These are phyloP conservation scores for Theonella swinhoei DNA, from an alignment of 37 sponge, comb jelly and placozoan genomes.

Conservation along the genomic window DNA sequence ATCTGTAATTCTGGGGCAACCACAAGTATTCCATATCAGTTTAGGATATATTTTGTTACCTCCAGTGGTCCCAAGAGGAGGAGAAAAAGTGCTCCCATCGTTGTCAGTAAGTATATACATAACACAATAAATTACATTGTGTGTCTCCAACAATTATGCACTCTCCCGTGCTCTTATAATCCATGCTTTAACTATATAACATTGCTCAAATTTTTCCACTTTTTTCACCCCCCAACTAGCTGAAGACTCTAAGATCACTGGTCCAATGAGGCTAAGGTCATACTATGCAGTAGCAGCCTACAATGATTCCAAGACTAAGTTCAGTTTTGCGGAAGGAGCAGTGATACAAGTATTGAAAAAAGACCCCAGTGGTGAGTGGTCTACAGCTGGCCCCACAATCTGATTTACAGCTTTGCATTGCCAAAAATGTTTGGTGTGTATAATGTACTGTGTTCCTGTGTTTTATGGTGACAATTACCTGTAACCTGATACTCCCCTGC, in stretches of 20 bases:
- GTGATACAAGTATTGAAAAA: conserved; percentile 50
- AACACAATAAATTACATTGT: not conserved
- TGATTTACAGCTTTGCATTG: not conserved
- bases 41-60: too few relatives aligned
- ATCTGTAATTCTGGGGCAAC: too few relatives aligned
- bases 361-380: conserved; percentile 47
- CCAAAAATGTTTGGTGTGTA: too few relatives aligned
- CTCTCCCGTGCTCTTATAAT: too few relatives aligned
- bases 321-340: conserved; percentile 41
- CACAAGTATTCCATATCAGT: too few relatives aligned
- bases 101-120: conserved; percentile 14
- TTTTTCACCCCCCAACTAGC: not conserved
- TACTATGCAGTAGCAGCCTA: conserved; percentile 39
- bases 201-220: not conserved
- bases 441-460: too few relatives aligned
- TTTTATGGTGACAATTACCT: too few relatives aligned
- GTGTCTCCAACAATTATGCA: too few relatives aligned
- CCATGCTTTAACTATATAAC: too few relatives aligned
- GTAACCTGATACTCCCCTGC: too few relatives aligned
- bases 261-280: conserved; percentile 47
- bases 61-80: not conserved
- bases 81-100: not conserved
- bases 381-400: not conserved
- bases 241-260: conserved; percentile 43
- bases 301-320: conserved; percentile 48